Evolutionary conservation across 1,140 invertebrate species (phyloP).

Genomic region (Meloidogyne floridensis): DNA sequence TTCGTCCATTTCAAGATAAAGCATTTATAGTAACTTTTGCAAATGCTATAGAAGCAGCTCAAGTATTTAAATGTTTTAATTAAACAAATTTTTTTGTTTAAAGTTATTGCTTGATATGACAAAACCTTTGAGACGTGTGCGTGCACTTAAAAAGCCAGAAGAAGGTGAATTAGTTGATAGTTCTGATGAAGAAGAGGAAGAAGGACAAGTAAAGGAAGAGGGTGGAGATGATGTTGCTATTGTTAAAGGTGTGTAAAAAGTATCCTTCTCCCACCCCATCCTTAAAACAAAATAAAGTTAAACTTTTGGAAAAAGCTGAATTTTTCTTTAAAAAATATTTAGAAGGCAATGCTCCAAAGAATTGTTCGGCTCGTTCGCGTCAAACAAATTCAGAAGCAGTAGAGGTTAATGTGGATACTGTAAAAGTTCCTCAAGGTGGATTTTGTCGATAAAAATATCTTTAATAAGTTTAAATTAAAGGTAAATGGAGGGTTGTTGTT

Average conservation of each 20-base stretch:
- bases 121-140: conserved; percentile 39
- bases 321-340: background rate
- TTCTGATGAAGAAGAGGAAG: conserved; percentile 40
- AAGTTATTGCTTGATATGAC: conserved; percentile 42
- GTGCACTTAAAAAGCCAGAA: conserved; percentile 33
- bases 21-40: conserved; percentile 29
- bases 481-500: conserved; percentile 60
- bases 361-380: background rate
- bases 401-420: conserved; percentile 49
- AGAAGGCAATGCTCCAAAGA: background rate
- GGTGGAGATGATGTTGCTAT: conserved; percentile 42
- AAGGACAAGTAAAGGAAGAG: conserved; percentile 41
- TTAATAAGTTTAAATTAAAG: conserved; percentile 14
- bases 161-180: conserved; percentile 46
- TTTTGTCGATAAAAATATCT: too few relatives aligned
- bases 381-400: conserved; percentile 32
- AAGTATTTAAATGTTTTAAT: conserved; percentile 10
- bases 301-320: too few relatives aligned
- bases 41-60: conserved; percentile 20
- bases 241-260: conserved; percentile 23
- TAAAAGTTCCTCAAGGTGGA: conserved; percentile 41
- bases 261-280: too few relatives aligned
- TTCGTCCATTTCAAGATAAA: conserved; percentile 21
- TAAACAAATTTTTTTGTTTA: conserved; percentile 29
- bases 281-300: too few relatives aligned